Conservation (phyloP, 1,140 invertebrate genomes). For the Ericerus pela region DNA sequence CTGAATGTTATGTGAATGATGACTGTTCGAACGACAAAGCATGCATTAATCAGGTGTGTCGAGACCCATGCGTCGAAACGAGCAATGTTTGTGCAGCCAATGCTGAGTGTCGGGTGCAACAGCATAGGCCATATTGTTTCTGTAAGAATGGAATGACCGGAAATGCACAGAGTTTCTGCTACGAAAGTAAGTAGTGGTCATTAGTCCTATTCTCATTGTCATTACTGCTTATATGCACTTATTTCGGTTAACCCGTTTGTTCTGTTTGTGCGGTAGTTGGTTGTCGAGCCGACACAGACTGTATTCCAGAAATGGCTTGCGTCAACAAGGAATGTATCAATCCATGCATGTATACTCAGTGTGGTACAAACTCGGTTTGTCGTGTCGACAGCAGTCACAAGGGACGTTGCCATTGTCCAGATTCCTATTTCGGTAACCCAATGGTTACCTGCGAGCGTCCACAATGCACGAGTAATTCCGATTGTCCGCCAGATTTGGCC, state of each 20-base stretch:
- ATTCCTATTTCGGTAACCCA: conserved; percentile 58
- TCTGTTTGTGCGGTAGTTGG: conserved; percentile 43
- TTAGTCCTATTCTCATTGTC: not conserved
- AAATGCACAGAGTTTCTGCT: conserved; percentile 63
- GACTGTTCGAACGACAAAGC: conserved; percentile 74
- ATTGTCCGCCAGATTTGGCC: conserved; percentile 56
- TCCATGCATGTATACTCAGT: conserved; percentile 61
- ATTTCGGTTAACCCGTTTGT: not conserved
- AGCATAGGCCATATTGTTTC: conserved; percentile 66
- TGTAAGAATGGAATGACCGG: conserved; percentile 71
- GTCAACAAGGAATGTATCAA: conserved; percentile 68
- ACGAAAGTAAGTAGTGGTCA: conserved; percentile 41
- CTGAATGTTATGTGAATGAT: conserved; percentile 59
- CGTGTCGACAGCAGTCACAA: conserved; percentile 51
- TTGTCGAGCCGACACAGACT: conserved; percentile 71
- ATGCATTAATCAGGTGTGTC: conserved; percentile 60
- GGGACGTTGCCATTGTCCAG: conserved; percentile 62
- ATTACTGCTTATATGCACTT: not conserved
- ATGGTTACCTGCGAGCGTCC: conserved; percentile 55
- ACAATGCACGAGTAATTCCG: conserved; percentile 54
- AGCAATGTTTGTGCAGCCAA: conserved; percentile 58
- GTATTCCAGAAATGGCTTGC: conserved; percentile 64
- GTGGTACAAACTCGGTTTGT: conserved; percentile 67
- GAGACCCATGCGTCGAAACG: conserved; percentile 52
- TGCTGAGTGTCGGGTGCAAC: conserved; percentile 61